Base-by-base conservation (phyloP, 1,140 invertebrate species). In the Wiebesia pumilae region DNA sequence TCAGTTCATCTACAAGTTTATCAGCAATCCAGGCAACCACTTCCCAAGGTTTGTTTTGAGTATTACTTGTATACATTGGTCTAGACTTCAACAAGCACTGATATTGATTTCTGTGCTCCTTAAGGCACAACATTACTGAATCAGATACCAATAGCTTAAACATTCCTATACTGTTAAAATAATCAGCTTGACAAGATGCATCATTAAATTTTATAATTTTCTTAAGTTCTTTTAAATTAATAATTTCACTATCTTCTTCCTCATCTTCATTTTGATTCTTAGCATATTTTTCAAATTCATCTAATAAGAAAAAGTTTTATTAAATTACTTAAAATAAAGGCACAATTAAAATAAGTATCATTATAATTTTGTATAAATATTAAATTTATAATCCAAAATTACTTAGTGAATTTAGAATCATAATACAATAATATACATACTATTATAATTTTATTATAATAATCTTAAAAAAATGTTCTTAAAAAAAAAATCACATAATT, bases 1-100 rank as follows among this genome's bases (percentile, higher is more conserved):
- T 90, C 54, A 94, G 69, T 85, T 94, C 93, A 19, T 93, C 91
- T 27, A 94, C 88, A 3, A 94, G 89, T 86, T 93, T 93, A 84
- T 94, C 92, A 10, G 93, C 89, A 62, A 94, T 91, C 92, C 92
- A 93, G n/a, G 90, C 90, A 24, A 94, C 90, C 33, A 93, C 88
- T 75, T 93, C 90, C 92, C 93, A 94, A 9, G 93, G 93, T 89
- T 93, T 93, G 71, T 93, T 93, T 73, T 90, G 90, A 16, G 91
- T 91, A 51, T 90, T 92, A 84, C 90, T 93, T 38, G 89, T 90
- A 77, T 94, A 93, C 93, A 93, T 93, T 84, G 92, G 91, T 86
- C 88, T 92, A 1, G 84, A 90, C 65, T 90, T 82, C 38, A 89
- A 89, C 7, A 86, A 88, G 24, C 47, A 58, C 80, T 90, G 83